Evolutionary conservation across 1,140 invertebrate species (phyloP), one percentile per base, ranked within the genome.

Genomic region (Phenacoccus solenopsis): DNA sequence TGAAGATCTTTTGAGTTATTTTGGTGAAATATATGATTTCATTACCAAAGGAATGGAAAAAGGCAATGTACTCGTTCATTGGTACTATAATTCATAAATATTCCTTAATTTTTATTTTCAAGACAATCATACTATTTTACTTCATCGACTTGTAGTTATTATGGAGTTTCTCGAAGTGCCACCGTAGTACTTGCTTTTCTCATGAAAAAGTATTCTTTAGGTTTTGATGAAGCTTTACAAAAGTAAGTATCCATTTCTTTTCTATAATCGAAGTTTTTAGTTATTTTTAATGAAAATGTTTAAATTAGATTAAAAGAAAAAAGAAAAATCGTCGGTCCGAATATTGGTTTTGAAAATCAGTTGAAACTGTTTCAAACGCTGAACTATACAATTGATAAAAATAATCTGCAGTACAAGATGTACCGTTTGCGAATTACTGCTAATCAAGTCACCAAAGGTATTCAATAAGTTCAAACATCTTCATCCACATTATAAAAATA

Each of bases 151-250:
- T 74, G 30, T 73, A 87, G 87, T 79, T 90, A 91, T 75, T 91
- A 87, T 76, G 91, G 91, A 21, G 86, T 94, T n/a, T 93, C 91
- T 1, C 81, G 92, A 70, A 93, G 90, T 74, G 88, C 90, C 0
- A 87, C 90, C 0, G 81, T 93, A 1, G 86, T 94, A 0, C 88
- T 93, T 72, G 90, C 88, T 9, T 93, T 88, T 76, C 78, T 91
- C 7, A 94, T 95, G 91, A 87, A 90, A 75, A 91, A 91, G 73
- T 84, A 89, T 76, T 77, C 84, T 2, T 80, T 91, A 69, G 84
- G 83, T 49, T 90, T 88, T 72, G 78, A 83, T 70, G 84, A 89
- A 68, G 90, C 91, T 0, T 87, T 88, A 73, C 82, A 87, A 16
- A 76, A 79, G 78, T 81, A 74, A 74, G 64, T 73, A 38, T 56